Evolutionary conservation across 2,113 vertebrate genomes (phyloP), one percentile per base, ranked within the genome.

Genomic region (Sciurus niger): DNA sequence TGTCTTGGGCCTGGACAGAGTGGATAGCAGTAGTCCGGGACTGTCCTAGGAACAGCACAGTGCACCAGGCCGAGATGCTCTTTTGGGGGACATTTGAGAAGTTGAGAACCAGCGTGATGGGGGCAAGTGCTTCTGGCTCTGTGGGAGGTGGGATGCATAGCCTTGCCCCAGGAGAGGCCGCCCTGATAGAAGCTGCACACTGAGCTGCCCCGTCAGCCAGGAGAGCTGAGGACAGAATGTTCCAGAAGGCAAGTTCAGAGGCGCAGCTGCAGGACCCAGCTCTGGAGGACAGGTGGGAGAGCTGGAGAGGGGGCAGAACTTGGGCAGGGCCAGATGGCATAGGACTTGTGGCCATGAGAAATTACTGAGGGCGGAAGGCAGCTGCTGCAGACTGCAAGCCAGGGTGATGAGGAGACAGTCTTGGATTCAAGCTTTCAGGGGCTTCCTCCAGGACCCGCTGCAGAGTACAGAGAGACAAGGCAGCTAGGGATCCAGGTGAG

Each of bases 391-490:
- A 48, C 20, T 20, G 25, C 1, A 4, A 37, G 51, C 22, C 6
- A 34, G 7, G 22, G 3, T 0, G 0, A 0, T 34, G 53, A 4
- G 7, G 8, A 37, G 32, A 37, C 30, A 0, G 18, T 13, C 30
- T 83, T 14, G 3, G 4, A 37, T 7, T 78, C 68, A n/a, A 2
- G 18, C 7, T 37, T 28, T 25, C 46, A 22, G 14, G 1, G 25
- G 63, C n/a, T 4, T 37, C 48, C 5, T 40, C 5, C 0, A 55
- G 87, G 32, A 43, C n/a, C 17, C 82, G 58, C 14, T 78, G 34
- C 14, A 43, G 14, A n/a, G 20, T n/a, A 30, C 12, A 0, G 48
- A 0, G 3, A 8, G 25, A 32, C 20, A 24, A 28, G 55, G 32
- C 0, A 2, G 9, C 16, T 8, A 17, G 16, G 32, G 30, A 53